Evolutionary conservation across 2,888 invertebrate species (phyloP).

Genomic region (Cheiracanthium punctorium): DNA sequence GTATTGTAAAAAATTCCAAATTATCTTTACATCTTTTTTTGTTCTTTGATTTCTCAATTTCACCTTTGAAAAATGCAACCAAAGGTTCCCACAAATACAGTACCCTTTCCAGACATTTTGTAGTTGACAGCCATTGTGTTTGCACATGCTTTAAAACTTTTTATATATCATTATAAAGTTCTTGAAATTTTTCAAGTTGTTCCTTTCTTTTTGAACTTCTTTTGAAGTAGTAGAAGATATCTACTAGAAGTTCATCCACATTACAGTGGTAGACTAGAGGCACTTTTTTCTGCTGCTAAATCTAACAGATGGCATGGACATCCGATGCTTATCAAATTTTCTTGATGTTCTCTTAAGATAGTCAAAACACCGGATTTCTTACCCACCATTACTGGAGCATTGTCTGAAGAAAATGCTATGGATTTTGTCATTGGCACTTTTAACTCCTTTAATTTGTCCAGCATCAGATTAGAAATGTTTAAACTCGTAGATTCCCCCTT

Average conservation of each 20-base stretch:
- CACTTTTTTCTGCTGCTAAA: not conserved
- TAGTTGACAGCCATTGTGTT: not conserved
- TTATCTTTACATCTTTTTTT: no score
- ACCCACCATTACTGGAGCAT: not conserved
- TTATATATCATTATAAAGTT: not conserved
- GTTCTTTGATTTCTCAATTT: not conserved
- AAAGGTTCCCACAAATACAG: conserved; percentile 5
- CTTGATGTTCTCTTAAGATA: not conserved
- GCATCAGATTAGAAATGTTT: not conserved
- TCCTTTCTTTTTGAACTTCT: not conserved
- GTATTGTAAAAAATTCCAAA: no score
- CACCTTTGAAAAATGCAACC: not conserved
- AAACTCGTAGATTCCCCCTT: not conserved
- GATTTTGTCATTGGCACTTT: not conserved
- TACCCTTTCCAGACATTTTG: not conserved
- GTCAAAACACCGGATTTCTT: not conserved
- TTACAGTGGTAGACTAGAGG: not conserved
- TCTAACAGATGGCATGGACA: conserved; percentile 5
- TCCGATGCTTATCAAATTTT: not conserved
- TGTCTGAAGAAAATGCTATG: not conserved
- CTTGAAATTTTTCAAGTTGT: not conserved
- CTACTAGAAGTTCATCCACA: conserved; percentile 13
- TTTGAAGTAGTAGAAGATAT: conserved; percentile 1
- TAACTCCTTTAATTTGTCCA: not conserved
- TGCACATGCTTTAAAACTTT: not conserved